Percentiles rank a stretch among this genome's conserved stretches.
These are phyloP conservation scores for Melospiza georgiana DNA, from an alignment of 2,113 vertebrate species.

Conservation along the genomic window DNA sequence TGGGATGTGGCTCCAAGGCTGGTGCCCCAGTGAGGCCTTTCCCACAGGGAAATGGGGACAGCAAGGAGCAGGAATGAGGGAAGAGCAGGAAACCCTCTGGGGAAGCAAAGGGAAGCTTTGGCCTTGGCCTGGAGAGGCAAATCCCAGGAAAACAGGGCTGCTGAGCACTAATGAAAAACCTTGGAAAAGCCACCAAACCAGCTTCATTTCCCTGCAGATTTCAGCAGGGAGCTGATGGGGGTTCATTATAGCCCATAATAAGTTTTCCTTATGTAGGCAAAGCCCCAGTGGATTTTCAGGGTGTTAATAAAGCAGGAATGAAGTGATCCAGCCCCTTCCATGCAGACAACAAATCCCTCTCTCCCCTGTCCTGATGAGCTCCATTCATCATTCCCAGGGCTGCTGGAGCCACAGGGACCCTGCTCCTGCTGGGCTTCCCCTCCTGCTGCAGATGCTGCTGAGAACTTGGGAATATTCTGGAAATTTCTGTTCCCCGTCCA, in stretches of 20 bases:
- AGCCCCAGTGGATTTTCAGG: not conserved
- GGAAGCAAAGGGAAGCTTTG: not conserved
- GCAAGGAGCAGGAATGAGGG: not conserved
- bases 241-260: not conserved
- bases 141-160: not conserved
- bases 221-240: not conserved
- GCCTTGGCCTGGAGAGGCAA: not conserved
- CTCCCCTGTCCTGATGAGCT: not conserved
- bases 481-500: not conserved
- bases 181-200: not conserved
- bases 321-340: not conserved
- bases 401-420: not conserved
- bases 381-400: not conserved
- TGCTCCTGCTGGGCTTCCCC: not conserved
- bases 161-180: not conserved
- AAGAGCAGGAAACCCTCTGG: not conserved
- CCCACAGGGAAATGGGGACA: not conserved
- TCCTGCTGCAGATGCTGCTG: not conserved
- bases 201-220: not conserved
- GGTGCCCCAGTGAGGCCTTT: not conserved
- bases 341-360: not conserved
- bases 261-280: not conserved
- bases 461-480: rapidly evolving
- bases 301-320: not conserved
- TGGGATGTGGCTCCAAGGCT: not conserved